Percentiles rank a stretch among this genome's conserved stretches.
These are phyloP conservation scores for Willowsia nigromaculata DNA, from an alignment of 2,888 invertebrate species.

Conservation along the genomic window DNA sequence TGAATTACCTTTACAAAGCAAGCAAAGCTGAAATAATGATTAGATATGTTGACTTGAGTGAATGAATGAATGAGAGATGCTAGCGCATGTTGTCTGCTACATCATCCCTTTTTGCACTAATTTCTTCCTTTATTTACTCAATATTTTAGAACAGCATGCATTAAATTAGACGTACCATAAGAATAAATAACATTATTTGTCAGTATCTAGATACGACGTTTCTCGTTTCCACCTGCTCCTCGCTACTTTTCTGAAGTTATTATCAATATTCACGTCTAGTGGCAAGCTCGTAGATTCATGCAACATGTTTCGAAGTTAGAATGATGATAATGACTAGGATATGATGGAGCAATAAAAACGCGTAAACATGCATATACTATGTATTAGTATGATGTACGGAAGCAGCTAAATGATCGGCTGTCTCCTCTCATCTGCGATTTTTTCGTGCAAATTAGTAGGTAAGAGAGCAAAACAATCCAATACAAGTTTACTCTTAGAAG, in stretches of 20 bases:
- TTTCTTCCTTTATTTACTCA: constrained; percentile 40
- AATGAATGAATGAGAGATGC: constrained; percentile 1
- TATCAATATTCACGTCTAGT: too few species aligned
- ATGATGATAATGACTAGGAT: not conserved
- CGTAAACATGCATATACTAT: constrained; percentile 43
- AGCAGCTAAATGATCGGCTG: constrained; percentile 3
- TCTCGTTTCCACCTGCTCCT: too few species aligned
- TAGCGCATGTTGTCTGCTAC: not conserved
- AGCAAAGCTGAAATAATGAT: not conserved
- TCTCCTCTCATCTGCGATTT: constrained; percentile 15
- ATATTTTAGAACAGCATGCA: constrained; percentile 49
- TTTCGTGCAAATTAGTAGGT: not conserved
- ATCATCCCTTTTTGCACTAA: constrained; percentile 6
- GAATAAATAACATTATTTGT: not conserved
- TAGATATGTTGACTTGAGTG: not conserved
- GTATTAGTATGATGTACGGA: too few species aligned
- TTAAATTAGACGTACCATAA: not conserved
- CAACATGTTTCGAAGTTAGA: not conserved
- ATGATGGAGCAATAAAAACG: constrained; percentile 46
- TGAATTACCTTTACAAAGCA: not conserved
- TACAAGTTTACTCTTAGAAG: too few species aligned
- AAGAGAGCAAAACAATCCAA: not conserved
- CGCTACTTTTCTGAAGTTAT: too few species aligned
- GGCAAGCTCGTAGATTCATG: not conserved
- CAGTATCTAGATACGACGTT: too few species aligned